These are phyloP conservation scores for Dryobates pubescens DNA, from an alignment of 2,797 vertebrate genomes.

Conservation along the genomic window DNA sequence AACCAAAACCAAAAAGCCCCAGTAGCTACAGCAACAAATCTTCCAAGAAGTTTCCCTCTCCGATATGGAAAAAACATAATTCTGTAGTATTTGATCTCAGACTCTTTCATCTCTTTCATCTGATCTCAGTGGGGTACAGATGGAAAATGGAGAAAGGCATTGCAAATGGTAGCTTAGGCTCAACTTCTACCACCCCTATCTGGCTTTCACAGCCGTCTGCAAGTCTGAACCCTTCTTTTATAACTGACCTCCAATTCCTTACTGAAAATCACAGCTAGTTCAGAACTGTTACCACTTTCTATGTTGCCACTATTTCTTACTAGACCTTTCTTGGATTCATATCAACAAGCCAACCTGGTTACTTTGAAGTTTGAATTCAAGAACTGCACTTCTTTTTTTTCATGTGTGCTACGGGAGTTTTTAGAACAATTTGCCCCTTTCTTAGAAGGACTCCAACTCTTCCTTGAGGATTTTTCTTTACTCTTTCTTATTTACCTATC, in stretches of 20 bases:
- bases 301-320: background rate
- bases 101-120: background rate
- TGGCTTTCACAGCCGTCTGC: slow-evolving; percentile 12
- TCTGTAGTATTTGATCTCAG: background rate
- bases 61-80: background rate
- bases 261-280: slow-evolving; percentile 24
- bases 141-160: background rate
- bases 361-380: slow-evolving; percentile 11
- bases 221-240: slow-evolving; percentile 33
- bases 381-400: background rate
- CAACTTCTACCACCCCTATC: background rate
- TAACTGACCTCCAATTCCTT: slow-evolving; percentile 20
- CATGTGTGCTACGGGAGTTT: background rate
- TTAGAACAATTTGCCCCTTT: background rate
- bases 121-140: slow-evolving; percentile 14
- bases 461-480: background rate
- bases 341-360: background rate
- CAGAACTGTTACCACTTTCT: background rate
- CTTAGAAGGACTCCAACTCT: background rate
- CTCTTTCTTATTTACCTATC: background rate
- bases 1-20: background rate
- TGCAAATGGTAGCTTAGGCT: background rate
- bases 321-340: slow-evolving; percentile 12
- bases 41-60: background rate
- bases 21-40: background rate